Evolutionary conservation across 2,113 vertebrate genomes (phyloP).

Genomic region (Syngnathus scovelli): DNA sequence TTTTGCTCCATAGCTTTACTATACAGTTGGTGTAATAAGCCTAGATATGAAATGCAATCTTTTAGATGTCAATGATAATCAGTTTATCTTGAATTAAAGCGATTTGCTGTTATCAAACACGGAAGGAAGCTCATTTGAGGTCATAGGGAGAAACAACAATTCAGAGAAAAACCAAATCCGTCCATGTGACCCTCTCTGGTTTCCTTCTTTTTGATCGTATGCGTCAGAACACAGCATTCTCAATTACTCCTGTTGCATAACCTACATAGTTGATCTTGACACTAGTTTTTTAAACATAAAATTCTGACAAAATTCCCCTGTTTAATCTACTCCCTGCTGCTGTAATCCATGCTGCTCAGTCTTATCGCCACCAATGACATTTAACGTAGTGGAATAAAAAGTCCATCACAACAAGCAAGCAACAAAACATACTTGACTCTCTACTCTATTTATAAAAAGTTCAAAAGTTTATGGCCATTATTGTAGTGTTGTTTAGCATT

Average conservation of each 20-base stretch:
- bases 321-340: too few species aligned
- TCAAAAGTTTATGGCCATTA: background rate
- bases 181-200: slow-evolving; percentile 59
- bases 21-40: too few species aligned
- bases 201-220: slow-evolving; percentile 62
- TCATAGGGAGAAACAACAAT: slow-evolving; percentile 58
- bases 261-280: slow-evolving; percentile 3
- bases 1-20: background rate
- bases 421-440: background rate
- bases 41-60: background rate
- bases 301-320: background rate
- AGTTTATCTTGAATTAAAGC: background rate
- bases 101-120: background rate
- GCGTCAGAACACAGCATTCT: slow-evolving; percentile 66
- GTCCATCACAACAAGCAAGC: slow-evolving; percentile 39
- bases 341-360: background rate
- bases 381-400: slow-evolving; percentile 81
- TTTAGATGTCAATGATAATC: background rate
- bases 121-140: slow-evolving; percentile 51
- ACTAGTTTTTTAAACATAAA: background rate
- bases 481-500: background rate
- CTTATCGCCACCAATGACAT: slow-evolving; percentile 56
- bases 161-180: slow-evolving; percentile 79
- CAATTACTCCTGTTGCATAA: slow-evolving; percentile 53
- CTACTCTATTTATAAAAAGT: background rate